These are phyloP conservation scores for Sebastes diploproa DNA, from an alignment of 2,797 vertebrate genomes.

Conservation along the genomic window DNA sequence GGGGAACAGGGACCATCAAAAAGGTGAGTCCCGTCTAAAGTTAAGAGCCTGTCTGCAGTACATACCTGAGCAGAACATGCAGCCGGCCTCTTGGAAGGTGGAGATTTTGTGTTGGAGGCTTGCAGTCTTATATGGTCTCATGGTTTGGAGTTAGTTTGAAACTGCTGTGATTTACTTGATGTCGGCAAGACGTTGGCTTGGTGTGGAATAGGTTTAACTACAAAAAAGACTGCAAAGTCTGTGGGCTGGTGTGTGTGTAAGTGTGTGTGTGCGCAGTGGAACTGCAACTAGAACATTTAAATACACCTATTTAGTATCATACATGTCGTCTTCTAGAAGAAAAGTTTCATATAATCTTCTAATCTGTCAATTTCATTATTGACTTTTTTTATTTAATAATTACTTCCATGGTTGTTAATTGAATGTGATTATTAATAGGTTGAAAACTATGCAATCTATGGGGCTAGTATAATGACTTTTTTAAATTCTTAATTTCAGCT, in stretches of 20 bases:
- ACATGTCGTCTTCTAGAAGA: background rate
- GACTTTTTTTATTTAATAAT: background rate
- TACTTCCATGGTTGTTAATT: background rate
- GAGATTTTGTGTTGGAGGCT: background rate
- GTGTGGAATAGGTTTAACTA: background rate
- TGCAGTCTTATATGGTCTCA: background rate
- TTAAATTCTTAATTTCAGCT: background rate
- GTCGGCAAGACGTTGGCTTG: background rate
- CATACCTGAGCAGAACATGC: conserved; percentile 8
- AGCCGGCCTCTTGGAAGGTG: conserved; percentile 5
- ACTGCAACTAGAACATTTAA: background rate
- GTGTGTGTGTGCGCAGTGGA: background rate
- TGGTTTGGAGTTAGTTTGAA: conserved; percentile 17
- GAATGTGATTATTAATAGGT: background rate
- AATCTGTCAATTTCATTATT: background rate
- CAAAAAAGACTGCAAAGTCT: background rate
- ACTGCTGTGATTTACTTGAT: background rate
- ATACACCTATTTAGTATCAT: background rate
- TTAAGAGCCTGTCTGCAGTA: conserved; percentile 37
- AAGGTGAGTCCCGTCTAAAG: conserved; percentile 73
- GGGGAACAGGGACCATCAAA: conserved; percentile 38
- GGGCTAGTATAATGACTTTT: background rate
- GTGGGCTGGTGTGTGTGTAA: background rate
- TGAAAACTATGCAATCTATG: background rate
- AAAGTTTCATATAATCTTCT: background rate